These are phyloP conservation scores for Spatulosminthurus flaviceps DNA, from an alignment of 2,888 invertebrate genomes.

Conservation along the genomic window DNA sequence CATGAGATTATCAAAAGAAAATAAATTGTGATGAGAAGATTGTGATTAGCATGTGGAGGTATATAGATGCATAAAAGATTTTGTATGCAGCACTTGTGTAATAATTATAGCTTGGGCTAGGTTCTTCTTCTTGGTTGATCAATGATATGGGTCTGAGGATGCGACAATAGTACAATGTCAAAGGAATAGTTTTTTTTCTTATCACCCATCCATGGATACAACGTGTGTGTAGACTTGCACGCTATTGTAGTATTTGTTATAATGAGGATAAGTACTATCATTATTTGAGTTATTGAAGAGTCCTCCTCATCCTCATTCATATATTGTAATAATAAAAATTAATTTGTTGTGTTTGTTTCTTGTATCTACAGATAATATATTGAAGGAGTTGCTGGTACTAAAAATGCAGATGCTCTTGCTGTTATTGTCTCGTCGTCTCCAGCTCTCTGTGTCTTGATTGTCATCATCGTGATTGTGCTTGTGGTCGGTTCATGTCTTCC, in stretches of 20 bases:
- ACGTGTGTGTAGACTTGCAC: too few relatives aligned
- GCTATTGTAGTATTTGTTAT: too few relatives aligned
- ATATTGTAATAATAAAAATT: background rate
- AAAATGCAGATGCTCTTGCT: conserved; percentile 37
- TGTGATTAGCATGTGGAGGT: background rate
- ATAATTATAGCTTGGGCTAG: too few relatives aligned
- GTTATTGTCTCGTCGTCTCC: conserved; percentile 38
- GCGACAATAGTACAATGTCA: too few relatives aligned
- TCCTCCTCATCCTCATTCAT: background rate
- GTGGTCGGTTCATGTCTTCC: conserved; percentile 26
- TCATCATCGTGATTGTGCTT: conserved; percentile 27
- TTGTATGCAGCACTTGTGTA: too few relatives aligned
- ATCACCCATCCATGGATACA: too few relatives aligned
- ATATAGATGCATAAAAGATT: too few relatives aligned
- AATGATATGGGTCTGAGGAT: too few relatives aligned
- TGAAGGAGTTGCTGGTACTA: conserved; percentile 4
- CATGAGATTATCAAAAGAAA: conserved; percentile 7
- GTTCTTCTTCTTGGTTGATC: too few relatives aligned
- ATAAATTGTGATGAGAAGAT: conserved; percentile 13
- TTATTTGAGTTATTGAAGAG: background rate
- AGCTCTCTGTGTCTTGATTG: conserved; percentile 36
- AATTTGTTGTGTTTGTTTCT: conserved; percentile 27
- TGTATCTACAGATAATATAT: background rate
- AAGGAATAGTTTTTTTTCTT: too few relatives aligned
- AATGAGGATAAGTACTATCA: background rate